Percentiles rank a stretch among this genome's conserved stretches.
Evolutionary conservation across 2,113 vertebrate species (phyloP).

Genomic region (Scortum barcoo): DNA sequence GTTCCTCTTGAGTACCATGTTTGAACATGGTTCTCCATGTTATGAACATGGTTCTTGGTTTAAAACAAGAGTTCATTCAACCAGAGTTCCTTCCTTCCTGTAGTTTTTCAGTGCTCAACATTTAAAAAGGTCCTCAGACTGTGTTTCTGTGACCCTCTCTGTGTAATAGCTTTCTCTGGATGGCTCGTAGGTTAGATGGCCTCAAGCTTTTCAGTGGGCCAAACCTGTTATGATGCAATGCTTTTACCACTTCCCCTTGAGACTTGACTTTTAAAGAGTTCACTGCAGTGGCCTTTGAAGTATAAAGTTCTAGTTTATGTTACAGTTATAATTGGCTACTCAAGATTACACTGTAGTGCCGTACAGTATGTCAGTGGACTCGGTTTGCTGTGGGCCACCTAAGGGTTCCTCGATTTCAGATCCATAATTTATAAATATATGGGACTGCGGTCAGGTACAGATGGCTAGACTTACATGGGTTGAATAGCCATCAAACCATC

Average conservation of each 20-base stretch:
- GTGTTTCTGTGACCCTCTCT: constrained; percentile 48
- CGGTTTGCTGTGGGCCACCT: background rate
- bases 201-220: constrained; percentile 45
- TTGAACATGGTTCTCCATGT: background rate
- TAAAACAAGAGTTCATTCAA: constrained; percentile 13
- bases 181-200: constrained; percentile 44
- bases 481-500: background rate
- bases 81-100: constrained; percentile 19
- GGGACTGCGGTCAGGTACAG: constrained; percentile 4
- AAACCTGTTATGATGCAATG: constrained; percentile 66
- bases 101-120: constrained; percentile 16
- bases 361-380: constrained; percentile 43
- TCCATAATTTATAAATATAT: constrained; percentile 47
- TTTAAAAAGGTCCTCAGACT: constrained; percentile 51
- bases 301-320: constrained; percentile 52
- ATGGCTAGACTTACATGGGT: background rate
- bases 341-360: constrained; percentile 25
- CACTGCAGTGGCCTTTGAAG: constrained; percentile 56
- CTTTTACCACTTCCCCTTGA: constrained; percentile 68
- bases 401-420: constrained; percentile 30
- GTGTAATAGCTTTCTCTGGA: constrained; percentile 67
- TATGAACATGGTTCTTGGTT: constrained; percentile 19
- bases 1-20: background rate
- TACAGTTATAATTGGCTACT: constrained; percentile 59
- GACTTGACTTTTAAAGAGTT: constrained; percentile 68